Conservation (phyloP, 92 coral and sea anemone genomes). For the Meandrina meandrites region DNA sequence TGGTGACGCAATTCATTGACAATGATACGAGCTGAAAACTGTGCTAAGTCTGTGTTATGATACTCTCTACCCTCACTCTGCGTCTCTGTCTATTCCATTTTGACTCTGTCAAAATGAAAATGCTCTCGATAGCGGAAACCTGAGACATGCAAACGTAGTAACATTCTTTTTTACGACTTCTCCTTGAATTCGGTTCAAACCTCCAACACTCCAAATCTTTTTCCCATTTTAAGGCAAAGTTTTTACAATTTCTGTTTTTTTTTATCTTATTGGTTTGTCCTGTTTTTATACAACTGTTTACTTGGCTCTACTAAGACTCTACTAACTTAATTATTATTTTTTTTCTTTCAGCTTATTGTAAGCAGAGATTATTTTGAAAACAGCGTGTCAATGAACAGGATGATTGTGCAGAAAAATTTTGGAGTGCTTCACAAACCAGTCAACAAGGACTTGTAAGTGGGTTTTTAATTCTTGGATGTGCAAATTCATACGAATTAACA, state of each 20-base stretch:
- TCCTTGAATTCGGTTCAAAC: too few relatives aligned
- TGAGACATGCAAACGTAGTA: too few relatives aligned
- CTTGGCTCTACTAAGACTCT: neutral
- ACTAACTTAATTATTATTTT: neutral
- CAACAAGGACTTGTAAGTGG: constrained; percentile 53
- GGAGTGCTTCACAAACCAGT: constrained; percentile 28
- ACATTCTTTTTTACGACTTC: too few relatives aligned
- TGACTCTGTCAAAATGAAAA: too few relatives aligned
- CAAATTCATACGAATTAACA: too few relatives aligned
- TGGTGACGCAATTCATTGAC: too few relatives aligned
- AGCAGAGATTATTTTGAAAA: constrained; percentile 36
- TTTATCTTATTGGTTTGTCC: neutral
- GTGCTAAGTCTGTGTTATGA: too few relatives aligned
- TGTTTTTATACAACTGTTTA: neutral
- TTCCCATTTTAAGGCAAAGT: neutral
- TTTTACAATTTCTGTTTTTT: neutral
- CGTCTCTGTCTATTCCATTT: too few relatives aligned
- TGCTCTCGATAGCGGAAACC: too few relatives aligned
- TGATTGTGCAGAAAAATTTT: constrained; percentile 19
- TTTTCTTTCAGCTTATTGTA: constrained; percentile 28
- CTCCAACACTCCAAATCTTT: neutral
- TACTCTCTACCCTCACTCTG: too few relatives aligned
- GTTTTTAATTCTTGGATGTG: too few relatives aligned
- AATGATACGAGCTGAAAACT: too few relatives aligned
- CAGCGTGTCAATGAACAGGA: constrained; percentile 23